Evolutionary conservation across 2,888 invertebrate genomes (phyloP), one percentile per base, ranked within the genome.

Genomic region (Halictus ligatus): DNA sequence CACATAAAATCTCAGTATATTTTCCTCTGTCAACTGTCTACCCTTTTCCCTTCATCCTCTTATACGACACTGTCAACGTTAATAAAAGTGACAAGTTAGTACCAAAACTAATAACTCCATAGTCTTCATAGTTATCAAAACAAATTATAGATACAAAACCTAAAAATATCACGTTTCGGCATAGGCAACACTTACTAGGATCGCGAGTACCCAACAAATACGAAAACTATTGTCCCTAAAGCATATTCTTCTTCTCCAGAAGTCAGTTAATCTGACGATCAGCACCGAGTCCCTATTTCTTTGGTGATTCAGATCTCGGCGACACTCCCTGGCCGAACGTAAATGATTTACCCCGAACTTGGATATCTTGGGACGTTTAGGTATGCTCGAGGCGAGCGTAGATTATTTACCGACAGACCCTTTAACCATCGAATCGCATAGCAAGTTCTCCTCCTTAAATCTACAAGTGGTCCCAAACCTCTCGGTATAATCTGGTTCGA

Each of bases 401-500:
- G 69, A 69, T 69, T 69, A 69, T 69, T 69, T 69, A 69, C 69
- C 18, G 21, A 69, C 69, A 35, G 69, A 69, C 69, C 69, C 69
- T 40, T 69, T 69, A 69, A 69, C 69, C 69, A 69, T 69, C 69
- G 69, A 40, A 40, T 69, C 69, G 10, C 69, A 18, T 69, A 69
- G 69, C 40, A 69, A 69, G 69, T 69, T 69, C 72, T 72, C 48
- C 25, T 50, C 48, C 40, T 58, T 8, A 58, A 71, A 71, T 71
- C 71, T 29, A 69, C 69, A 69, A 69, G 69, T 69, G 69, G 69
- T 69, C 69, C 69, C 69, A 69, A 69, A 69, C 69, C 69, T 40
- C 69, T 40, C 35, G 69, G 35, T 69, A 69, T 69, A 35, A 69
- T 69, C 69, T 69, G 48, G 50, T 54, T 46, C 18, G n/a, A 60